These are phyloP conservation scores for Gymnarchus niloticus DNA, from an alignment of 2,113 vertebrate species.

Conservation along the genomic window DNA sequence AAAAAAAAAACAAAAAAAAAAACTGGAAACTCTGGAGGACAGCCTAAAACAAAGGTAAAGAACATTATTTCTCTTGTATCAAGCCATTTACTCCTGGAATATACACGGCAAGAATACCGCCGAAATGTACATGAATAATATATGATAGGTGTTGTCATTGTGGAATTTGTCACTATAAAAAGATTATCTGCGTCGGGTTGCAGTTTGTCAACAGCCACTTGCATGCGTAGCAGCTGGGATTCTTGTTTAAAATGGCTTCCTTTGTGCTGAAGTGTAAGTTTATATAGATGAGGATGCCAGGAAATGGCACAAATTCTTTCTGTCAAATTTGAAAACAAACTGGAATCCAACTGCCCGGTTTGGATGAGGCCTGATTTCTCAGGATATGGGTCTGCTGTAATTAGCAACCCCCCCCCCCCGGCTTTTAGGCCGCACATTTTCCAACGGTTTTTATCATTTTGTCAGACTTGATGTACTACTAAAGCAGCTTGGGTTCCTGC, in stretches of 20 bases:
- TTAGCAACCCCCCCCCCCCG: background rate
- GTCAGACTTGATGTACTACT: background rate
- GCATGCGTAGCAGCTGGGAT: background rate
- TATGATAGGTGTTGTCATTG: background rate
- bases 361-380: constrained; percentile 28
- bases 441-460: background rate
- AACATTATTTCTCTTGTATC: too few species aligned
- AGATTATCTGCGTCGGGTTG: background rate
- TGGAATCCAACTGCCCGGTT: constrained; percentile 30
- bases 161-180: background rate
- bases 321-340: constrained; percentile 57
- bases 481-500: background rate
- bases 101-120: too few species aligned
- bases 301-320: constrained; percentile 57
- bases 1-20: background rate
- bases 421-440: background rate
- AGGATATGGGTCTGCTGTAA: background rate
- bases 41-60: background rate
- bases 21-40: background rate
- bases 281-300: constrained; percentile 46
- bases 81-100: too few species aligned
- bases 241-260: constrained; percentile 11
- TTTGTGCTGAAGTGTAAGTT: constrained; percentile 42
- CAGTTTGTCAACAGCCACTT: constrained; percentile 4
- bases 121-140: background rate